These are phyloP conservation scores for Pecten maximus DNA, from an alignment of 2,888 invertebrate species.

Conservation along the genomic window DNA sequence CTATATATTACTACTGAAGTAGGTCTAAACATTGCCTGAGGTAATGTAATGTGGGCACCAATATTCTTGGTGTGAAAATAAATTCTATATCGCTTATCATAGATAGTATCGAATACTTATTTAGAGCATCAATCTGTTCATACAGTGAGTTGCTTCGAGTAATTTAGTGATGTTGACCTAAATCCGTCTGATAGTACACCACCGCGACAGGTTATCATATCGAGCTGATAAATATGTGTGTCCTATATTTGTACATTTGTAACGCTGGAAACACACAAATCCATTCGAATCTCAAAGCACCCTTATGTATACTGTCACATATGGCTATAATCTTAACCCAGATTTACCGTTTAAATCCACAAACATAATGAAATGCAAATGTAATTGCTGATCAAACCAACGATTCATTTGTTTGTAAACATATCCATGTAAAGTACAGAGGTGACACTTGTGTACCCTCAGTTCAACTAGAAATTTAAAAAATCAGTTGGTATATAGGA, in stretches of 20 bases:
- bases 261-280: slow-evolving; percentile 20
- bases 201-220: not conserved
- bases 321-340: not conserved
- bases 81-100: not conserved
- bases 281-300: not conserved
- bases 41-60: too few species aligned
- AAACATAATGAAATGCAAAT: not conserved
- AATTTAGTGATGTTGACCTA: not conserved
- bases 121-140: not conserved
- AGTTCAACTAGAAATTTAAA: not conserved
- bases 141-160: not conserved
- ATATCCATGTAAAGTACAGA: not conserved
- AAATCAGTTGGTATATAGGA: not conserved
- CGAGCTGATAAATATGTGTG: not conserved
- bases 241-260: not conserved
- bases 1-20: too few species aligned
- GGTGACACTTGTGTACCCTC: slow-evolving; percentile 21
- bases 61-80: too few species aligned
- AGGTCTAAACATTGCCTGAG: too few species aligned
- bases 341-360: not conserved
- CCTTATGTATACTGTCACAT: not conserved
- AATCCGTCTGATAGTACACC: not conserved
- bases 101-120: not conserved
- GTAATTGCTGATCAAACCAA: not conserved
- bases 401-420: slow-evolving; percentile 33